phyloP scores from a whole-genome alignment of 2,797 vertebrate species.

The Agapornis canus region DNA sequence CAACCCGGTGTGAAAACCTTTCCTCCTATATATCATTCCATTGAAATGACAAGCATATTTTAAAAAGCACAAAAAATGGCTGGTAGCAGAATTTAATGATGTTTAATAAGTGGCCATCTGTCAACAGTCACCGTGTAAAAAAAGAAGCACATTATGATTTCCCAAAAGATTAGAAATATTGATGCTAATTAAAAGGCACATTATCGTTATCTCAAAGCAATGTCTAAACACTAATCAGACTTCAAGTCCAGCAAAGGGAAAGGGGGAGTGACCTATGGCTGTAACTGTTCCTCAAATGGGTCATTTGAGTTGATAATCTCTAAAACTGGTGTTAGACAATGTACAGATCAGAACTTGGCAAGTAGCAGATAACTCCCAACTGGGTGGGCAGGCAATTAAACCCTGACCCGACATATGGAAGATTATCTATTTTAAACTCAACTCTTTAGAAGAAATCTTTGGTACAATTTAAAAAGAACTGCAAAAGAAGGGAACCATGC shows the following conservation, averaged over 20 bases:
- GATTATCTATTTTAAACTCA: not conserved
- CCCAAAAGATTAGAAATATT: constrained; percentile 66
- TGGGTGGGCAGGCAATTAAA: not conserved
- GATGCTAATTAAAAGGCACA: constrained; percentile 73
- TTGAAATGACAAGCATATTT: constrained; percentile 39
- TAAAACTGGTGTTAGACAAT: not conserved
- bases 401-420: accelerated
- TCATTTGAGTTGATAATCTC: not conserved
- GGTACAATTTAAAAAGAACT: not conserved
- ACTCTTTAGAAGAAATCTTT: not conserved
- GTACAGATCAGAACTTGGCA: not conserved
- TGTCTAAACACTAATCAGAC: constrained; percentile 32
- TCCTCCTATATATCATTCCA: not conserved
- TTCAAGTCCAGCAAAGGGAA: not conserved
- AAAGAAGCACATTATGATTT: constrained; percentile 42
- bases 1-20: not conserved
- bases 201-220: constrained; percentile 52
- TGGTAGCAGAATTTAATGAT: constrained; percentile 85
- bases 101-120: constrained; percentile 89
- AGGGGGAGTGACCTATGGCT: not conserved
- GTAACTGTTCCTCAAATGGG: not conserved
- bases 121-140: constrained; percentile 76
- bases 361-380: not conserved
- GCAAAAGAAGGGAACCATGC: not conserved
- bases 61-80: constrained; percentile 72